Base-by-base conservation (phyloP, 2,888 invertebrate species). In the Polydrusus cervinus region DNA sequence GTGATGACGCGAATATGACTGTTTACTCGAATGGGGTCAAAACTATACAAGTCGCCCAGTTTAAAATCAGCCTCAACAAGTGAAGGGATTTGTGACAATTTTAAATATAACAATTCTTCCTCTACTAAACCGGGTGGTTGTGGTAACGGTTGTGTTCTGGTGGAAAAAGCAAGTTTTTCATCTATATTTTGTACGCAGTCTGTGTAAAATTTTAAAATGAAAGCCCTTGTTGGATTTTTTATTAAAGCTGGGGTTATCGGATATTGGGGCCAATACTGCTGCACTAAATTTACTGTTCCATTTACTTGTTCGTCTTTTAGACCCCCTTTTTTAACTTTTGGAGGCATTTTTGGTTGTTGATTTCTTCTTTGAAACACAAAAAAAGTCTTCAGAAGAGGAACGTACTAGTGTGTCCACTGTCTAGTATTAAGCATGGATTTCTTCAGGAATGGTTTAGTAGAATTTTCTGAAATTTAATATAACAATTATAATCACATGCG, bases 21-120 rank as follows among this genome's bases (percentile, higher is more conserved):
- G 14, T 62, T 66, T 3, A 76, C 49, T 25, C 76, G 30, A 38
- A 64, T 53, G 14, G 73, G 61, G 11, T 73, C 73, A 53, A 76
- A 76, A 45, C 10, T 30, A 43, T 61, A 73, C 38, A 76, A 76
- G 25, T 76, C 76, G 0, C 76, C 73, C 13, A 76, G 14, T 64
- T 53, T 73, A 25, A 76, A 76, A n/a, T 61, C 70, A 3, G 47
- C 55, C n/a, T 55, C 20, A 9, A 20, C 53, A 13, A 76, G 73
- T 14, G 55, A 16, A 13, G 70, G 66, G 38, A 73, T 74, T 30
- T 45, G 40, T 2, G 51, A 53, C 0, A 76, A 47, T 25, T 73
- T 76, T 38, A 70, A 45, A 67, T 40, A 76, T 13, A 76, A 14
- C 7, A 40, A 7, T 18, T 76, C 73, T 71, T 76, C 76, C 61